Conservation (phyloP, 2,113 vertebrate species). For the Ciconia maguari region DNA sequence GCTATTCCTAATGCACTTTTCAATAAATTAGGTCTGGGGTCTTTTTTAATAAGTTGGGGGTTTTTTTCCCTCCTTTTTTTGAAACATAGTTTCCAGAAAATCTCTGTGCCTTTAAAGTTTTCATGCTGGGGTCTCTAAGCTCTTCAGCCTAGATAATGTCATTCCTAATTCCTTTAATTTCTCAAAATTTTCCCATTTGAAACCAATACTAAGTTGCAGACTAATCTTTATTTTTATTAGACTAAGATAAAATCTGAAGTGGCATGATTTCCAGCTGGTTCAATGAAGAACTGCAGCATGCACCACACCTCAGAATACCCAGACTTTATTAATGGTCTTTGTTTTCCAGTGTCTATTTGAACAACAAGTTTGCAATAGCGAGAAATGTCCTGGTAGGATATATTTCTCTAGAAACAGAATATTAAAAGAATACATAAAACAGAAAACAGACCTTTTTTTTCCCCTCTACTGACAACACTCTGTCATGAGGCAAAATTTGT, state of each 20-base stretch:
- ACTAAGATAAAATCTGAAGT: neutral
- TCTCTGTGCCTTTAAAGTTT: neutral
- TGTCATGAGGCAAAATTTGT: neutral
- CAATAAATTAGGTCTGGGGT: neutral
- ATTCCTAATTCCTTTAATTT: neutral
- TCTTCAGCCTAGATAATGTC: neutral
- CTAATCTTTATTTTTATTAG: neutral
- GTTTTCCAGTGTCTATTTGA: neutral
- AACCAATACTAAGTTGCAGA: neutral
- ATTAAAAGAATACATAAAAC: neutral
- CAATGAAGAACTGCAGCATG: neutral
- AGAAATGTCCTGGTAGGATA: neutral
- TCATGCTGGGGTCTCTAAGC: neutral
- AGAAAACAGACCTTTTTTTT: neutral
- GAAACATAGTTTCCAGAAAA: neutral
- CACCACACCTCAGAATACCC: neutral
- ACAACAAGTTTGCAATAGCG: neutral
- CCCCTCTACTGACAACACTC: neutral
- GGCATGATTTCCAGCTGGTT: neutral
- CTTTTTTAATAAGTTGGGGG: neutral
- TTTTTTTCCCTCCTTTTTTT: neutral
- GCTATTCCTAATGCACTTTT: neutral
- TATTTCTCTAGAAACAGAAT: neutral
- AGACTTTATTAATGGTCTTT: neutral
- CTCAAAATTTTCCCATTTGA: neutral